Percentiles rank a stretch among this genome's conserved stretches.
These are phyloP conservation scores for Acrocera orbiculus DNA, from an alignment of 2,888 invertebrate genomes.

Conservation along the genomic window DNA sequence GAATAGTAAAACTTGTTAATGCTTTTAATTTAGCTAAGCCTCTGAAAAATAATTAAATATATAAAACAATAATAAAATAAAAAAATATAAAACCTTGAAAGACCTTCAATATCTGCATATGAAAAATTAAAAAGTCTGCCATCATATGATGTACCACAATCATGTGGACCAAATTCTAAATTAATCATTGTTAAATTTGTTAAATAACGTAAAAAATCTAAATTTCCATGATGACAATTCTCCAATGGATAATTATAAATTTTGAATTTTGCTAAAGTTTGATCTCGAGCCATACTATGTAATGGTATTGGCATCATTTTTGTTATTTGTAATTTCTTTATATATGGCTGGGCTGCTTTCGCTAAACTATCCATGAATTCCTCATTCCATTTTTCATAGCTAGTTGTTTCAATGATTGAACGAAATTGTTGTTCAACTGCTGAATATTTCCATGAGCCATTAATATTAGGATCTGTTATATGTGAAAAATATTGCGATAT, in stretches of 20 bases:
- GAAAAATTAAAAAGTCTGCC: conserved; percentile 2
- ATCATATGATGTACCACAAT: not conserved
- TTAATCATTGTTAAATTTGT: not conserved
- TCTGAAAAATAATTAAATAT: not conserved
- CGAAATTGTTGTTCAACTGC: conserved; percentile 1
- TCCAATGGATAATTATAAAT: conserved; percentile 1
- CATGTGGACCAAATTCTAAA: conserved; percentile 2
- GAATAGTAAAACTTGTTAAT: not conserved
- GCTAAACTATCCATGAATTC: not conserved
- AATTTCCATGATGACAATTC: conserved; percentile 3
- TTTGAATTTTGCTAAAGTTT: not conserved
- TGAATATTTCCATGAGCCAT: conserved; percentile 2
- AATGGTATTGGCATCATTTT: not conserved
- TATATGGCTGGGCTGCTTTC: not conserved
- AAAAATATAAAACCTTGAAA: conserved; percentile 2
- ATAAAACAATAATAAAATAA: not conserved
- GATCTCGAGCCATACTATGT: not conserved
- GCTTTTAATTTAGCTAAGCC: not conserved
- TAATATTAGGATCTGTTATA: not conserved
- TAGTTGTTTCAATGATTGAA: conserved; percentile 1
- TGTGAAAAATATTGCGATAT: not conserved
- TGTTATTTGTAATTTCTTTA: not conserved
- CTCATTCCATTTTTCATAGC: conserved; percentile 1
- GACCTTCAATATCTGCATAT: conserved; percentile 1
- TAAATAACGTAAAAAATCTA: not conserved